Base-by-base conservation (phyloP, 2,888 invertebrate species). In the Andrena bucephala region DNA sequence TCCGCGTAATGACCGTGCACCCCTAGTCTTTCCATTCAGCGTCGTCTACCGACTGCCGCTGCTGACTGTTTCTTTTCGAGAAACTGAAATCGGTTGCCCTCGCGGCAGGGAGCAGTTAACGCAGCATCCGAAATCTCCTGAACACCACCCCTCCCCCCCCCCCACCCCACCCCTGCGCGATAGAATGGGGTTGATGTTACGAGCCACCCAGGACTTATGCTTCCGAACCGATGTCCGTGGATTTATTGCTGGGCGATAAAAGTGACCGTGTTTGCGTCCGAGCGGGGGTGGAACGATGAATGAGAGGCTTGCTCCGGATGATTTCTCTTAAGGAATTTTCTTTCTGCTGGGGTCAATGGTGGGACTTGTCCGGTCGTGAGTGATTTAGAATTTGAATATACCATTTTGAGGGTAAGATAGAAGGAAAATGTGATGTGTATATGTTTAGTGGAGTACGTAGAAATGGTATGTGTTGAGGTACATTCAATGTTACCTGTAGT, bases 1-100 rank as follows among this genome's bases (percentile, higher is more conserved):
- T 92, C 90, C 86, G 88, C 89, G 86, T 93, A 92, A 92, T 91
- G 92, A 90, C 89, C 90, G 86, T 83, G 77, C 59, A 16, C 33
- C 65, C 42, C 13, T 62, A 73, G 76, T 42, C 71, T 72, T 83
- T 85, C 85, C 88, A 85, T 88, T 83, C 84, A 50, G 70, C 66
- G 69, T 57, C 81, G 67, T 63, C 76, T 85, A 80, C 63, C 29
- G 54, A n/a, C 70, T 54, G 60, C 66, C 68, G 31, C 60, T 79
- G 86, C 89, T 90, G 89, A 90, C 85, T 88, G 75, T 85, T 85
- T 87, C 87, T 87, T 88, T 83, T 84, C 83, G 65, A 29, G 42
- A 54, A 86, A 86, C 78, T 85, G 27, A 42, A 76, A 68, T 70
- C 36, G 57, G n/a, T 70, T 68, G 48, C 13, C 29, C 69, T n/a